Conservation (phyloP, 2,113 vertebrate genomes). For the Potamarius usumacintae region DNA sequence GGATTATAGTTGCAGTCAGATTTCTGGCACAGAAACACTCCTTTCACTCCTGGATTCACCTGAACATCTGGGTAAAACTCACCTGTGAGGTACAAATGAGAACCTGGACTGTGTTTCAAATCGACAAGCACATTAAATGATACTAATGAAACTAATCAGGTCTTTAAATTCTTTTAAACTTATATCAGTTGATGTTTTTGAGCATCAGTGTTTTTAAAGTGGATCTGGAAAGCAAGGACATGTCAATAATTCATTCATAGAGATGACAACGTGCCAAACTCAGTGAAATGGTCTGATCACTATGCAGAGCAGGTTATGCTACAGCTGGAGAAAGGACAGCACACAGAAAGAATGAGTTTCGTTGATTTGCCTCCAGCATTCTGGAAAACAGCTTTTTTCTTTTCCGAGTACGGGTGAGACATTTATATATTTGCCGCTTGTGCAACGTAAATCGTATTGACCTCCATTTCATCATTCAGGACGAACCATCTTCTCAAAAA, state of each 20-base stretch:
- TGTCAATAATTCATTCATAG: slow-evolving; percentile 52
- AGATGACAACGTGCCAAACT: slow-evolving; percentile 23
- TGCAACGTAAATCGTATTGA: not conserved
- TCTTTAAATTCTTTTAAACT: not conserved
- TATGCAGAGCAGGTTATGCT: slow-evolving; percentile 17
- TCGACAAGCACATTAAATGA: not conserved
- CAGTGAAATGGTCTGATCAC: slow-evolving; percentile 35
- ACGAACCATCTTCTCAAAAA: not conserved
- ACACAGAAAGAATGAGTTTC: not conserved
- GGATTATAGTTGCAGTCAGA: not conserved
- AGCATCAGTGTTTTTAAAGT: slow-evolving; percentile 54
- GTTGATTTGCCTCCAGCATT: not conserved
- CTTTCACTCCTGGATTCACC: not conserved
- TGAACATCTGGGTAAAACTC: no score
- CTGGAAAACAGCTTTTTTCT: not conserved
- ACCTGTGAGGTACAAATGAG: not conserved
- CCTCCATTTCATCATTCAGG: not conserved
- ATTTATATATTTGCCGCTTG: not conserved
- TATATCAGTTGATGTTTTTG: slow-evolving; percentile 35
- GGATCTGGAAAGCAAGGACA: slow-evolving; percentile 55
- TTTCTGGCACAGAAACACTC: not conserved
- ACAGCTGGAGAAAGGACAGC: slow-evolving; percentile 6
- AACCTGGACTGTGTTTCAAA: not conserved
- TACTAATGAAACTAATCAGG: not conserved
- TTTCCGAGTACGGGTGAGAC: not conserved